Evolutionary conservation across 1,140 invertebrate genomes (phyloP).

Genomic region (Cydia strobilella): DNA sequence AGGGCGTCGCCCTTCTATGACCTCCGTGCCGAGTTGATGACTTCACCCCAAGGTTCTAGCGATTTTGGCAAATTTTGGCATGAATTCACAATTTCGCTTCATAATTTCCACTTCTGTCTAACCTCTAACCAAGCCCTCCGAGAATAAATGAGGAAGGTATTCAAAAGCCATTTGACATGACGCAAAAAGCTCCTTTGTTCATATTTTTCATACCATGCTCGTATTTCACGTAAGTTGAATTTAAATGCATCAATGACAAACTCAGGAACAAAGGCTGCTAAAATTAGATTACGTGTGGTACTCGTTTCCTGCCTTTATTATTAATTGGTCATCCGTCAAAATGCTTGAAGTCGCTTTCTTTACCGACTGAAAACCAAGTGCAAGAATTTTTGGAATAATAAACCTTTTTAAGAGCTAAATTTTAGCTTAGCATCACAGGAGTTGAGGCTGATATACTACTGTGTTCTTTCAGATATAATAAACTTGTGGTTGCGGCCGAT

Average conservation of each 20-base stretch:
- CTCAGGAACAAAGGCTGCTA: not conserved
- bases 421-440: not conserved
- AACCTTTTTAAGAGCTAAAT: not conserved
- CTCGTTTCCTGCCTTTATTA: not conserved
- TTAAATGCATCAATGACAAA: not conserved
- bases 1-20: not conserved
- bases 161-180: not conserved
- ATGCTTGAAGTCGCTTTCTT: not conserved
- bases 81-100: not conserved
- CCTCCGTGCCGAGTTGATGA: not conserved
- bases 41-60: not conserved
- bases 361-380: not conserved
- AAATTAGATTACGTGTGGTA: not conserved
- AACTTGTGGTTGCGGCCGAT: no score
- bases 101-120: not conserved
- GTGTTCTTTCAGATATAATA: no score
- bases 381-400: not conserved
- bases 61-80: not conserved
- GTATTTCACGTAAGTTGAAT: not conserved
- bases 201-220: not conserved
- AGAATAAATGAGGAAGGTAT: not conserved
- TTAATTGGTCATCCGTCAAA: conserved; percentile 11
- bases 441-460: no score
- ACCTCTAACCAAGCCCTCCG: not conserved
- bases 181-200: not conserved